Conservation (phyloP, 2,888 invertebrate species). For the Peribatodes rhomboidaria region DNA sequence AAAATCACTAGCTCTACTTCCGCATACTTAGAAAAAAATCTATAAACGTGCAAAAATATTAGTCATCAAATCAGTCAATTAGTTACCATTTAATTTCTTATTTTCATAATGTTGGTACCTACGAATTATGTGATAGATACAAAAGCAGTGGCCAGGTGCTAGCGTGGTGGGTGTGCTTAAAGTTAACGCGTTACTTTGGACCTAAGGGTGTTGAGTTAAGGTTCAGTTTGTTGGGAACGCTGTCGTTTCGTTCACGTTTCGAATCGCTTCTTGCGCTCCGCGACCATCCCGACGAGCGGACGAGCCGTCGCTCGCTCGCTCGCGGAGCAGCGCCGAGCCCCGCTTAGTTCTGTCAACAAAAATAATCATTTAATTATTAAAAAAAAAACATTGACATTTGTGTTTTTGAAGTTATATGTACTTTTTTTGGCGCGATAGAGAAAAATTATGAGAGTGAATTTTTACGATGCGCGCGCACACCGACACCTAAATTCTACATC, state of each 20-base stretch:
- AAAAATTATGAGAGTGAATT: too few relatives aligned
- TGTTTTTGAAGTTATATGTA: too few relatives aligned
- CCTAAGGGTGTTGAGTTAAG: conserved; percentile 37
- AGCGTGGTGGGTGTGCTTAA: conserved; percentile 75
- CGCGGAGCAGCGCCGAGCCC: conserved; percentile 72
- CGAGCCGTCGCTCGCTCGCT: conserved; percentile 75
- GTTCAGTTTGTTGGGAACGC: conserved; percentile 25
- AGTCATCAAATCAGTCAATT: conserved; percentile 47
- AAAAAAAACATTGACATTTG: neutral
- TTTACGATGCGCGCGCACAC: too few relatives aligned
- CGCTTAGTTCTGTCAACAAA: conserved; percentile 72
- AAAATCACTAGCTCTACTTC: conserved; percentile 46
- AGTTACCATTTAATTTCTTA: conserved; percentile 40
- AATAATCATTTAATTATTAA: neutral
- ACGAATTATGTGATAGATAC: conserved; percentile 48
- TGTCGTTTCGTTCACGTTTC: conserved; percentile 65
- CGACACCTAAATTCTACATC: too few relatives aligned
- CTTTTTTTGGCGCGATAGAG: too few relatives aligned
- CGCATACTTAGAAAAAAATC: conserved; percentile 16
- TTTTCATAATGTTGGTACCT: conserved; percentile 26
- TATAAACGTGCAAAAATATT: conserved; percentile 44
- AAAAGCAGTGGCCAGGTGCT: conserved; percentile 78
- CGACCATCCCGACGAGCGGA: conserved; percentile 90
- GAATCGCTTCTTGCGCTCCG: conserved; percentile 90
- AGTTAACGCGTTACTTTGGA: conserved; percentile 45